Evolutionary conservation across 2,113 vertebrate genomes (phyloP), one percentile per base, ranked within the genome.

Genomic region (Gallinago paraguaiae): DNA sequence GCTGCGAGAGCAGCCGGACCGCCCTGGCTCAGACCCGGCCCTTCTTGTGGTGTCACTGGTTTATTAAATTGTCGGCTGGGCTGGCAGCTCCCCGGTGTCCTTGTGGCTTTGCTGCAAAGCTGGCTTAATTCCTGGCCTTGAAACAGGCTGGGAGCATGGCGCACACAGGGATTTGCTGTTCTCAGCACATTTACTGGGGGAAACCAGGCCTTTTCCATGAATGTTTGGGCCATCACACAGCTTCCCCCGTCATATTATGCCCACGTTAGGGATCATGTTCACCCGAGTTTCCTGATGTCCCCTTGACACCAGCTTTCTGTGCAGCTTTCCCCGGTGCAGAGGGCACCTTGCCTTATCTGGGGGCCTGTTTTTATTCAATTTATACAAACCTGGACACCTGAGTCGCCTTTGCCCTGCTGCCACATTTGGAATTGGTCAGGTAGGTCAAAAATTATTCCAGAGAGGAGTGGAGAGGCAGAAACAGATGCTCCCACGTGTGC

Each of bases 181-280:
- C 65, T 82, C 48, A 79, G 87, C 45, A 69, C 0, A 5, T 91
- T 71, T 75, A 45, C 19, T 7, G 10, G 27, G 74, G 43, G 51
- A 89, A 88, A 59, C 2, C 13, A 24, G 41, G 35, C 11, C 18
- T 88, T 92, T 75, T 48, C 65, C 43, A 16, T 25, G 25, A n/a
- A 41, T 8, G 37, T 57, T 25, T 59, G 69, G 64, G 64, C 25
- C 56, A 88, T 31, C 25, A 24, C 82, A 64, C 60, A 81, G 46
- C n/a, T 35, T 94, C 43, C 33, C 19, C 31, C 31, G 35, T 68
- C n/a, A 6, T 5, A 19, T 48, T 57, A 9, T 7, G 8, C 39
- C 67, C 51, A 48, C 0, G 0, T 17, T 61, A 23, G 45, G 5
- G 1, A 74, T 53, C 5, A 2, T 3, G 2, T 23, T 83, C 28